Base-by-base conservation (phyloP, 2,888 invertebrate genomes). In the Alsophila aescularia region DNA sequence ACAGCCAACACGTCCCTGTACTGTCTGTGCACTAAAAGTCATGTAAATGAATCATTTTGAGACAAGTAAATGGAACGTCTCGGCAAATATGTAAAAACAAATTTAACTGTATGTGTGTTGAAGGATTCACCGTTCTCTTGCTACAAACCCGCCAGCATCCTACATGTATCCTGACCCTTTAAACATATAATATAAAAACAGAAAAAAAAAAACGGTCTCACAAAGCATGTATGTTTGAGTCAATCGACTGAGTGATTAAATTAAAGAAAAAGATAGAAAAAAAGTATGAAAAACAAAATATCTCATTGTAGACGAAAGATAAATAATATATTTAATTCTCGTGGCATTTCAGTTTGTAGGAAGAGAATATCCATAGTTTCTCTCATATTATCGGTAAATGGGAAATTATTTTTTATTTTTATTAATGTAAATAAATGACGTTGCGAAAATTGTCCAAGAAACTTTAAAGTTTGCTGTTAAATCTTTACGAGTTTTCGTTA, bases 341-440 rank as follows among this genome's bases (percentile, higher is more conserved):
- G 13, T 29, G n/a, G 32, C 32, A 32, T 32, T 13, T n/a, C 10
- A 31, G 70, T 76, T 73, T 75, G 74, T 75, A 70, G 59, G 58
- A 70, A 68, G 63, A 66, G 56, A 67, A 72, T 64, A 64, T 55
- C 54, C 57, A 34, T 59, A 58, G 60, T 61, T 66, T 67, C 57
- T 62, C 52, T 64, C 69, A 48, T 63, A 54, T 68, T 62, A 62
- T 57, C 53, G 75, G 75, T 72, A 72, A 66, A 52, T 64, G 64
- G 67, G 62, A 64, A 64, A 65, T 63, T 67, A 60, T 63, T 65
- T 69, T 67, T 64, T 51, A 40, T 50, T 42, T 53, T 54, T 53
- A 53, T 66, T 54, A 48, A 41, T 58, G 34, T 58, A 56, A 53
- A 58, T 55, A 16, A 44, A 52, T 62, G 49, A 57, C 40, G 58